Percentiles rank a stretch among this genome's conserved stretches.
Evolutionary conservation across 2,113 vertebrate genomes (phyloP).

Genomic region (Leucopternis melanops): DNA sequence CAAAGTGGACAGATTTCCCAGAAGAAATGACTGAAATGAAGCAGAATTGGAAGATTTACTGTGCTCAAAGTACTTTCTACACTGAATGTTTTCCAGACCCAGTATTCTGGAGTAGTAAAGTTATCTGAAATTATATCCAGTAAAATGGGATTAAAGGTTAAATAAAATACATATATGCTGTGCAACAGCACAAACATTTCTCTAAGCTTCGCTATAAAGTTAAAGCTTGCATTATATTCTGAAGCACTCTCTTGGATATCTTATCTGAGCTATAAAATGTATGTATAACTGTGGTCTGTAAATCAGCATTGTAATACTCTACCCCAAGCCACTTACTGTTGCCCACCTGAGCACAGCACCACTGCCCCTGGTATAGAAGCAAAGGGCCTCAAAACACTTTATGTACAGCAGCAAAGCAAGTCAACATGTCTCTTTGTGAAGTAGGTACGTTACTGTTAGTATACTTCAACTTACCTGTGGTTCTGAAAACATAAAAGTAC

Average conservation of each 20-base stretch:
- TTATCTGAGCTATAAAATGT: not conserved
- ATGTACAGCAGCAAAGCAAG: not conserved
- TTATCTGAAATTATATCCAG: not conserved
- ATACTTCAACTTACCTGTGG: not conserved
- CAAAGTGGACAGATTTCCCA: not conserved
- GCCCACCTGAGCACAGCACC: not conserved
- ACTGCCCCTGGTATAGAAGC: not conserved
- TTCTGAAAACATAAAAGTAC: not conserved
- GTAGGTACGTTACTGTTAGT: fast-evolving
- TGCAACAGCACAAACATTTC: not conserved
- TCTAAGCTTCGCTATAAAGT: not conserved
- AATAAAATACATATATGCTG: slow-evolving; percentile 34
- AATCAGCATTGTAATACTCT: not conserved
- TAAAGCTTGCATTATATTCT: not conserved
- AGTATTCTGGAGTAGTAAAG: not conserved
- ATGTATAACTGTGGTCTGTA: not conserved
- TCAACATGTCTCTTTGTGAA: not conserved
- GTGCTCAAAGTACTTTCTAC: not conserved
- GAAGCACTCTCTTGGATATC: not conserved
- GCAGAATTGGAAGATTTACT: not conserved
- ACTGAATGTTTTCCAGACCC: not conserved
- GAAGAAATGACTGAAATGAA: not conserved
- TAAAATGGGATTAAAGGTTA: slow-evolving; percentile 16
- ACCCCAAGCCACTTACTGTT: not conserved
- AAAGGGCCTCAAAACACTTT: not conserved